Base-by-base conservation (phyloP, 2,797 vertebrate species). In the Leptodactylus fallax region DNA sequence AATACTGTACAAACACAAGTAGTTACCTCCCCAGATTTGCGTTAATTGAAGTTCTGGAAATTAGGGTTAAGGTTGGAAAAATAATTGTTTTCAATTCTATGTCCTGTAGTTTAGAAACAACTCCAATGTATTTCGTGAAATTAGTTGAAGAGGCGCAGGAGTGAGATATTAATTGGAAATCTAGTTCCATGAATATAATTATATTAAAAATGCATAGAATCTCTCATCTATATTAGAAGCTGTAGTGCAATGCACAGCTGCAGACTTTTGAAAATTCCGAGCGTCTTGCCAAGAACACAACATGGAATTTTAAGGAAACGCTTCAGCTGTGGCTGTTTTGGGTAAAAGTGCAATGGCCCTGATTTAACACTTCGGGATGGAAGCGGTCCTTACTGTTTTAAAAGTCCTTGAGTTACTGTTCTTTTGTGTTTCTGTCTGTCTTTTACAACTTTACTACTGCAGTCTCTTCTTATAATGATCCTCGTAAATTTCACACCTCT, bases 361-460 rank as follows among this genome's bases (percentile, higher is more conserved):
- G 65, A 72, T 83, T 85, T 76, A 58, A 76, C 36, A 23, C 71
- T 47, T 11, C 47, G 3, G 36, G 47, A 60, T 45, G 19, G n/a
- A 85, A 69, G 63, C 51, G 7, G 53, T 3, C 63, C 61, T 72
- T 84, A 84, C 76, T 85, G 72, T 85, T 85, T 81, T 81, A 81
- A 85, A 88, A 85, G 83, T 80, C 83, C 83, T 88, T 88, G 87
- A 81, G 67, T 81, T 88, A 88, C 76, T 61, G 55, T 85, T 88
- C 71, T 85, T 63, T 77, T 81, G 53, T 53, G 56, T 85, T 88
- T 27, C 77, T 81, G 83, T 76, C 83, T 88, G 83, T 81, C 83
- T 85, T 88, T 88, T 85, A 88, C 63, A 88, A 88, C 83, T 85
- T 88, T 88, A 88, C 83, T 88, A 85, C 84, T 69, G 65, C 83